Evolutionary conservation across 2,113 vertebrate genomes (phyloP), one percentile per base, ranked within the genome.

Genomic region (Sprattus sprattus): DNA sequence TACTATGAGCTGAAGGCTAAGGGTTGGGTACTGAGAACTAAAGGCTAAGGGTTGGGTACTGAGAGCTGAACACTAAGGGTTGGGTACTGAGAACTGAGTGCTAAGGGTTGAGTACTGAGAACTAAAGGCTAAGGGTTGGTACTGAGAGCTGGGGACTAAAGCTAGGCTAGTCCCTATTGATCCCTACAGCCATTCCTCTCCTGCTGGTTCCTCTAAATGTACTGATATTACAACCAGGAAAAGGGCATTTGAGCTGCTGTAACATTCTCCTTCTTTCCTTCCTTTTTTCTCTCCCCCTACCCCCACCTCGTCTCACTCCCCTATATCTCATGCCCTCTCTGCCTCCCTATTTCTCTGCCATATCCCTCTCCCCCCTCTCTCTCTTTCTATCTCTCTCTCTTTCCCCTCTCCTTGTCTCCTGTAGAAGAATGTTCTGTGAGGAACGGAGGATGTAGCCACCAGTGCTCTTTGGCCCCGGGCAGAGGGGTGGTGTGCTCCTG

Each of bases 391-490:
- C 25, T 39, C 54, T 60, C 6, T 60, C 54, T 60, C 47, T 39
- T 47, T 3, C 45, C 67, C 28, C 6, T 47, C n/a, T 57, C 28
- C 49, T 44, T 54, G 13, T 82, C 46, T 28, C 28, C 67, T 60
- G 80, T 88, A 97, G 97, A 96, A 18, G 95, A 96, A 85, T 97
- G 96, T 87, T 95, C 94, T 0, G 88, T 96, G 82, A 95, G 95
- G 85, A 97, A 97, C 8, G 96, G 96, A 83, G 96, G 96, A 60
- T 97, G 97, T 88, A 97, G 96, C 89, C 95, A 97, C 88, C 95
- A 95, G 16, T 97, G 96, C 83, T 95, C 94, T 4, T 94, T 97
- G 78, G 95, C 96, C 88, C 96, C 96, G 83, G 97, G 96, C 85
- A 94, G 92, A 92, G 96, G 95, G 57, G 96, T 95, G 87, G 93